Base-by-base conservation (phyloP, 2,113 vertebrate genomes). In the Ceyx cyanopectus region DNA sequence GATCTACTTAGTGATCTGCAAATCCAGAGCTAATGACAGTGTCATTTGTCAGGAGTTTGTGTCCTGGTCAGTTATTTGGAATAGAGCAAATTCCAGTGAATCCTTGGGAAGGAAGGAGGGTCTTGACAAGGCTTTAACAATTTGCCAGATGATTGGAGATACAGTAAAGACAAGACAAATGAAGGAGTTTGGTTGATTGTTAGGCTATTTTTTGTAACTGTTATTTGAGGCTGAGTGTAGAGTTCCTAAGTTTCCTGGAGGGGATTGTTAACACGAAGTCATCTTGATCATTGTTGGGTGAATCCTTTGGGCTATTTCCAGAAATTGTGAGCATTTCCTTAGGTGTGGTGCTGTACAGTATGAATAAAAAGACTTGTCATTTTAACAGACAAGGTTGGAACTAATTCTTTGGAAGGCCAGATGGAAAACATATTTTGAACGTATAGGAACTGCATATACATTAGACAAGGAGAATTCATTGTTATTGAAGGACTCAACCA, bases 361-460 rank as follows among this genome's bases (percentile, higher is more conserved):
- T 62, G 78, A 87, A 46, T 85, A 85, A 93, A 93, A 91, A 87
- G 62, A 74, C 51, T 62, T 94, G 95, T 95, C 91, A 53, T 94
- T 95, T 92, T 91, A 93, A 85, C 67, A 96, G 92, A 67, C 89
- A 89, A 67, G 70, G 34, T 80, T 96, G 94, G 89, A 91, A 87
- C 5, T 32, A 82, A 77, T 82, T 80, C 75, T 87, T 92, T 91
- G 72, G 78, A 91, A 89, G 67, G 69, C 75, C 87, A 93, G 92
- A 85, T 96, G 94, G 92, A 96, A 95, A 96, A 89, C 43, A 50
- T 92, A 92, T 89, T 87, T 85, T 92, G 37, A 87, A 81, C 75
- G 50, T 89, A 65, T 73, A 93, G 89, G 72, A 93, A 91, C 72
- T 57, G 20, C 80, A 75, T 74, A 85, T 93, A 80, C 56, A 65